Percentiles rank a stretch among this genome's conserved stretches.
phyloP scores from a whole-genome alignment of 2,888 invertebrate species.

The Rosalia funebris region DNA sequence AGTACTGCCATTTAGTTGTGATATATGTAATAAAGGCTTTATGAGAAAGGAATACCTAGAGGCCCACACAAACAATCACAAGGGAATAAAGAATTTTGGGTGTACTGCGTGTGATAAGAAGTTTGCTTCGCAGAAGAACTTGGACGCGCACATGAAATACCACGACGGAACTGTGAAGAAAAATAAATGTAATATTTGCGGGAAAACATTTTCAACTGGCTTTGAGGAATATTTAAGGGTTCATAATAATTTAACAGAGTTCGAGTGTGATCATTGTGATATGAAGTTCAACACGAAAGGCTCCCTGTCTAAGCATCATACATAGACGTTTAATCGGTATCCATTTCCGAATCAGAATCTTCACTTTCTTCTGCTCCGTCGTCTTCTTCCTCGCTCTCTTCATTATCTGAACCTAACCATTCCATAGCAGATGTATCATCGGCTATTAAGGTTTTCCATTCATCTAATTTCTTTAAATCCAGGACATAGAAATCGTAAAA shows the following conservation, averaged over 20 bases:
- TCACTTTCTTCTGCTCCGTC: constrained; percentile 39
- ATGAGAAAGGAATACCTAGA: constrained; percentile 62
- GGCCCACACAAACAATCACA: constrained; percentile 59
- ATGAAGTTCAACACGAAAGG: constrained; percentile 60
- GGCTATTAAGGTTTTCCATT: constrained; percentile 82
- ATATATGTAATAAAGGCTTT: constrained; percentile 59
- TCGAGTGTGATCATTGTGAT: constrained; percentile 58
- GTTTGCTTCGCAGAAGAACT: constrained; percentile 60
- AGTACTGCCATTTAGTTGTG: constrained; percentile 56
- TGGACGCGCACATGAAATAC: constrained; percentile 60
- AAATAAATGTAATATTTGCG: constrained; percentile 58
- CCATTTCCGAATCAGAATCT: constrained; percentile 44
- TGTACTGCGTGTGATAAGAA: constrained; percentile 58
- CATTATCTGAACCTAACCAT: constrained; percentile 78
- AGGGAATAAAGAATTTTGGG: constrained; percentile 57
- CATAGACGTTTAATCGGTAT: constrained; percentile 41
- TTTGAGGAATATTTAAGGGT: constrained; percentile 60
- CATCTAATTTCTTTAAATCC: constrained; percentile 84
- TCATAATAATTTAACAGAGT: constrained; percentile 59
- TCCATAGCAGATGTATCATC: constrained; percentile 75
- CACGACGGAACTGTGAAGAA: constrained; percentile 58
- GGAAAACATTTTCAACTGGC: constrained; percentile 56
- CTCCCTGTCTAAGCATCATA: constrained; percentile 60
- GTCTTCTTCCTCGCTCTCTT: constrained; percentile 55
- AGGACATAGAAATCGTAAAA: constrained; percentile 81